Conservation (phyloP, 2,888 invertebrate species). For the Hylaea fasciaria region DNA sequence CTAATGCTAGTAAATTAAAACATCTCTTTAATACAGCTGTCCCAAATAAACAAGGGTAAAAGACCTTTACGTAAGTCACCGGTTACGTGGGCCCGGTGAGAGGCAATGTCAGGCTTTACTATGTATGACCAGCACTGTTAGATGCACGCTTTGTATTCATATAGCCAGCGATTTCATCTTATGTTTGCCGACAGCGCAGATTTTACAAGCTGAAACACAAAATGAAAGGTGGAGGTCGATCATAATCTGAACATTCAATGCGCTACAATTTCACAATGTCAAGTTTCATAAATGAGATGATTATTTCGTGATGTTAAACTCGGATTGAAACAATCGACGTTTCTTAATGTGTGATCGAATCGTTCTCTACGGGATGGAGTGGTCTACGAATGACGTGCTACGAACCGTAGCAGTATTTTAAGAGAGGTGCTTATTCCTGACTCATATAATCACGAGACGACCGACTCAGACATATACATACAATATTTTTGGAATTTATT, state of each 20-base stretch:
- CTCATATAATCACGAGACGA: too few relatives aligned
- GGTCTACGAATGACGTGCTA: constrained; percentile 38
- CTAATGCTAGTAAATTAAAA: constrained; percentile 76
- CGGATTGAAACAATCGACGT: constrained; percentile 37
- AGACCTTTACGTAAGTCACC: constrained; percentile 78
- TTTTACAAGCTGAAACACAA: constrained; percentile 41
- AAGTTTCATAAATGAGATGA: constrained; percentile 49
- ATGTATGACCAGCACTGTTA: constrained; percentile 56
- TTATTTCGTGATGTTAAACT: constrained; percentile 43
- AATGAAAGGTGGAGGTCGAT: constrained; percentile 61
- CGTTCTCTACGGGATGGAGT: constrained; percentile 22
- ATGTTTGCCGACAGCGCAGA: constrained; percentile 18
- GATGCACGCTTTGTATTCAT: constrained; percentile 43
- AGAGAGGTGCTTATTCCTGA: constrained; percentile 6
- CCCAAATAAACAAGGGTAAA: constrained; percentile 83
- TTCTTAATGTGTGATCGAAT: constrained; percentile 23
- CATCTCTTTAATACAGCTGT: constrained; percentile 74
- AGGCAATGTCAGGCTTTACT: constrained; percentile 80
- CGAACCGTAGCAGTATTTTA: constrained; percentile 28
- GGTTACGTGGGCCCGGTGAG: constrained; percentile 78
- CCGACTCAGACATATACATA: background rate
- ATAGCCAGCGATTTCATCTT: constrained; percentile 14
- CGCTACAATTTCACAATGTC: constrained; percentile 60
- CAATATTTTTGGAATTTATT: background rate
- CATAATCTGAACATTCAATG: constrained; percentile 56